A percentile compares a stretch with the other conserved stretches of the same genome.
Evolutionary conservation across 2,797 vertebrate genomes (phyloP).

Genomic region (Trematomus bernacchii): DNA sequence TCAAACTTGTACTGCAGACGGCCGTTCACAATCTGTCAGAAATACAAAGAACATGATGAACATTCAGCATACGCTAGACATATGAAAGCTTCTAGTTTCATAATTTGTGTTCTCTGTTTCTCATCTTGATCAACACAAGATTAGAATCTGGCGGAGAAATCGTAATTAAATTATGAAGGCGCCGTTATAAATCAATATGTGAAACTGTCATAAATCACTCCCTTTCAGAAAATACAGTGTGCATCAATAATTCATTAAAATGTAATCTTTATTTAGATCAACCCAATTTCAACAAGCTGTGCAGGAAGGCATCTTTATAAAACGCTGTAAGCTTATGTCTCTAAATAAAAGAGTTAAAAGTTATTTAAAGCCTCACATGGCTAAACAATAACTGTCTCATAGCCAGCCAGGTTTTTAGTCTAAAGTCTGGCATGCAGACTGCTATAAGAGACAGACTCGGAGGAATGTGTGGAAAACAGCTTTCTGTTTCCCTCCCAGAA

Average conservation of each 20-base stretch:
- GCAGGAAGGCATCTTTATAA: constrained; percentile 17
- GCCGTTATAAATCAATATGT: constrained; percentile 34
- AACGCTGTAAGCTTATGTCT: constrained; percentile 10
- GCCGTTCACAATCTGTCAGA: constrained; percentile 92
- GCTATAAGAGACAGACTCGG: constrained; percentile 57
- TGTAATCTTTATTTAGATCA: constrained; percentile 17
- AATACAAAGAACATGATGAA: not conserved
- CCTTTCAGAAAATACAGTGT: constrained; percentile 3
- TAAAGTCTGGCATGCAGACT: constrained; percentile 55
- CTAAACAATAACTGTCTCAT: constrained; percentile 35
- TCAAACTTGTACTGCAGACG: constrained; percentile 98
- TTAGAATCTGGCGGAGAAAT: constrained; percentile 5
- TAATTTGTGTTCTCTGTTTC: constrained; percentile 6
- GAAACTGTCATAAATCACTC: constrained; percentile 17
- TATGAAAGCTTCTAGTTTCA: constrained; percentile 11
- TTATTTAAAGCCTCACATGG: constrained; percentile 33
- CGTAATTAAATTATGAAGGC: constrained; percentile 14
- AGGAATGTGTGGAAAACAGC: constrained; percentile 82
- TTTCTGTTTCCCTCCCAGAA: constrained; percentile 74
- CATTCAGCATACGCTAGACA: not conserved
- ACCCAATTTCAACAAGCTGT: not conserved
- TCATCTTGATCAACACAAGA: constrained; percentile 6
- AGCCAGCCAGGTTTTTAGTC: constrained; percentile 39
- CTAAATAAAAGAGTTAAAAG: constrained; percentile 21
- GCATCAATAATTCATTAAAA: constrained; percentile 17